Percentiles rank a stretch among this genome's conserved stretches.
These are phyloP conservation scores for Anthopleura xanthogrammica DNA, from an alignment of 92 coral and sea anemone genomes.

Conservation along the genomic window DNA sequence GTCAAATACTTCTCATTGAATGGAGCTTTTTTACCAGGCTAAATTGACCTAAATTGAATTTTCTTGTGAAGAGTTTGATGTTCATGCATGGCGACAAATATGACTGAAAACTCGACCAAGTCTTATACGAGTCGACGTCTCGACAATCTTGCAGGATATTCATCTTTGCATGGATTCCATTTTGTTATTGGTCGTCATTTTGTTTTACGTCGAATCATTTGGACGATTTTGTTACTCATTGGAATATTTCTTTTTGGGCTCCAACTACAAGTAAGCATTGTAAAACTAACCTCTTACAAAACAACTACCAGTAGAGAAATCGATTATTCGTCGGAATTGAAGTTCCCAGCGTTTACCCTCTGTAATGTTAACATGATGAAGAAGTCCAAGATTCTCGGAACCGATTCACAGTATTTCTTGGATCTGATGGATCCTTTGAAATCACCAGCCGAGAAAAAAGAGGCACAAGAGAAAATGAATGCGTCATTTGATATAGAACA, in stretches of 20 bases:
- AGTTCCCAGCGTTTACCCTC: conserved; percentile 50
- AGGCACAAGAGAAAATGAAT: neutral
- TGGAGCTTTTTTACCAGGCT: no score
- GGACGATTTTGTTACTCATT: conserved; percentile 18
- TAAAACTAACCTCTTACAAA: conserved; percentile 14
- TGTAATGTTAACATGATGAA: conserved; percentile 53
- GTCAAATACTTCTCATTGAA: no score
- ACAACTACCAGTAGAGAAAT: conserved; percentile 27
- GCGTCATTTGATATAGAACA: conserved; percentile 43
- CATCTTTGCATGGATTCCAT: conserved; percentile 56
- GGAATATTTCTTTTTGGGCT: conserved; percentile 13
- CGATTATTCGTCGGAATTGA: conserved; percentile 1
- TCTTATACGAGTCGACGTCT: neutral
- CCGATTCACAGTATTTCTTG: conserved; percentile 41
- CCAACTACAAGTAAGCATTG: conserved; percentile 2
- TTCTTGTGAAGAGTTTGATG: neutral
- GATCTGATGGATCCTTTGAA: conserved; percentile 21
- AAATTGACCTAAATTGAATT: neutral
- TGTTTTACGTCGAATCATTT: conserved; percentile 35
- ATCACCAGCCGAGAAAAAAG: neutral
- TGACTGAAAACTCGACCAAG: neutral
- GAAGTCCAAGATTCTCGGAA: conserved; percentile 40
- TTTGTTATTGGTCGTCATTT: conserved; percentile 26
- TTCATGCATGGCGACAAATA: neutral
- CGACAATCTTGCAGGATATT: conserved; percentile 32